These are phyloP conservation scores for Dromaius novaehollandiae DNA, from an alignment of 2,113 vertebrate genomes.

Conservation along the genomic window DNA sequence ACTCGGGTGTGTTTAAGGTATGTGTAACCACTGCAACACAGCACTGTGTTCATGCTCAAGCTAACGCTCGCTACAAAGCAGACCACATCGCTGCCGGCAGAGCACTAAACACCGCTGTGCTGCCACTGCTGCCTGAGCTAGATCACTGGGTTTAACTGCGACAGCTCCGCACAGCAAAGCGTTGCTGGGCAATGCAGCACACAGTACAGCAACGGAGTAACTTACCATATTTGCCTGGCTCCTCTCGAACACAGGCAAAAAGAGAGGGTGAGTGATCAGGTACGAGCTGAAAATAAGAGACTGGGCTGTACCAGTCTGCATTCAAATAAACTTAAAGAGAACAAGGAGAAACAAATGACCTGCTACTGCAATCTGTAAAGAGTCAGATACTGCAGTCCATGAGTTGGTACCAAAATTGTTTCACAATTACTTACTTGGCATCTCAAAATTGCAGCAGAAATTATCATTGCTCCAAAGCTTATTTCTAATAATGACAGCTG, in stretches of 20 bases:
- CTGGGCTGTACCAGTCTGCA: background rate
- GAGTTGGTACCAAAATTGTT: background rate
- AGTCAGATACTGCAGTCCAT: background rate
- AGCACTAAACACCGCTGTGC: background rate
- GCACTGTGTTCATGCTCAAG: background rate
- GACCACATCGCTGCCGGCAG: background rate
- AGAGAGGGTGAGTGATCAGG: background rate
- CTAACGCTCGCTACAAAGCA: background rate
- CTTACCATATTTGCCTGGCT: accelerated
- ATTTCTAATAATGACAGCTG: background rate
- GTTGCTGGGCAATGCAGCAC: accelerated
- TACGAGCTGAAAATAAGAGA: background rate
- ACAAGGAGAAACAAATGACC: background rate
- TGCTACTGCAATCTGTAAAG: background rate
- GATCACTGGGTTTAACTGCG: background rate
- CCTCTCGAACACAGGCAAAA: background rate
- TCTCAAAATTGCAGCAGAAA: background rate
- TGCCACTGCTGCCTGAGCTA: background rate
- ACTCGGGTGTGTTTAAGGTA: background rate
- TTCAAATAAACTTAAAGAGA: too few species aligned
- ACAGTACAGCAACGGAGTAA: accelerated
- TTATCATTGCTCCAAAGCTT: background rate
- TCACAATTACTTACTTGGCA: background rate
- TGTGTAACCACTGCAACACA: accelerated
- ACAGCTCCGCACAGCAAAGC: background rate